Conservation (phyloP, 2,797 vertebrate genomes). For the Phalanger gymnotis region DNA sequence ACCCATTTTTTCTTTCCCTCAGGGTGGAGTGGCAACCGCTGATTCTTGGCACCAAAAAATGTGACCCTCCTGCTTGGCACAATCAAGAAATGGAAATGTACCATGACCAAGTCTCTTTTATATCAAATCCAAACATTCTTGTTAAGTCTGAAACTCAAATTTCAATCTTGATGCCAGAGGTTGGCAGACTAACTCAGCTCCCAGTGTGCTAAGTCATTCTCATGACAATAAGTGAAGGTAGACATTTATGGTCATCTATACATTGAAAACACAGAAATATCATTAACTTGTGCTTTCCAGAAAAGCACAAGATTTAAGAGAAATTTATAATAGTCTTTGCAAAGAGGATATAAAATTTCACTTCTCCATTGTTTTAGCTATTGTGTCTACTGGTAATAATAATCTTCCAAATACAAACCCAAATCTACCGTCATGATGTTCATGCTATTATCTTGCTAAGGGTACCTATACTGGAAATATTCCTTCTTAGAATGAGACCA, state of each 20-base stretch:
- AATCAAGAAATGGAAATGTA: constrained; percentile 77
- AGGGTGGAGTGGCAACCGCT: constrained; percentile 7
- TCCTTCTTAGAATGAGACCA: neutral
- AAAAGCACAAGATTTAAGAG: neutral
- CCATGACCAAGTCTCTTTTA: constrained; percentile 69
- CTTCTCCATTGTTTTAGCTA: neutral
- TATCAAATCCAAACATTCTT: constrained; percentile 72
- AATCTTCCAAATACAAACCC: neutral
- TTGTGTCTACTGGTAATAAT: neutral
- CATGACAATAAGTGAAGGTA: constrained; percentile 65
- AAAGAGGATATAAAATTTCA: neutral
- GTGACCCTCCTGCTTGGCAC: constrained; percentile 70
- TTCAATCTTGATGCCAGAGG: constrained; percentile 56
- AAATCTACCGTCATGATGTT: neutral
- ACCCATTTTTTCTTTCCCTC: constrained; percentile 65
- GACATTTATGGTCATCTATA: constrained; percentile 11
- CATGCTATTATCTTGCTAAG: neutral
- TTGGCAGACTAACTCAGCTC: neutral
- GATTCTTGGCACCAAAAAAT: constrained; percentile 58
- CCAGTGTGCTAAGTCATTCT: constrained; percentile 64
- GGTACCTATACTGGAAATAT: neutral
- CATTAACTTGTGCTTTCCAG: neutral
- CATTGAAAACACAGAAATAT: neutral
- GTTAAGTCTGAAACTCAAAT: constrained; percentile 65
- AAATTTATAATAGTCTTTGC: neutral